Conservation (phyloP, 92 coral and sea anemone genomes). For the Anthopleura xanthogrammica region DNA sequence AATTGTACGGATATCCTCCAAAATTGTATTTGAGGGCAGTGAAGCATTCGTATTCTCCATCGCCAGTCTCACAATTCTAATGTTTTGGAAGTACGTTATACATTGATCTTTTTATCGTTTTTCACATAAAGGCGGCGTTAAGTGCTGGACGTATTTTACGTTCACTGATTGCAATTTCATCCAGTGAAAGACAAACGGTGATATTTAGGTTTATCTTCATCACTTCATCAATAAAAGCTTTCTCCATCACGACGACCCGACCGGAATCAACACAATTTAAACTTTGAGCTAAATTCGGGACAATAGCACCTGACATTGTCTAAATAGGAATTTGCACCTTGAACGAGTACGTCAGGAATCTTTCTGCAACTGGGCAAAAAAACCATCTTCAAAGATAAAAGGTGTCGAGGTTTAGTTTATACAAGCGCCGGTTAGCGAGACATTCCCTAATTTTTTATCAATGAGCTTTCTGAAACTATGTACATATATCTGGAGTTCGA, state of each 20-base stretch:
- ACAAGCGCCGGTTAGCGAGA: background rate
- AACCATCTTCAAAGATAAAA: background rate
- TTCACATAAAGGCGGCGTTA: background rate
- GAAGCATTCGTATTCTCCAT: no score
- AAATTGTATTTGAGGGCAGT: no score
- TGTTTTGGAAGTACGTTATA: background rate
- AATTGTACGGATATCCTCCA: no score
- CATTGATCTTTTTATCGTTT: background rate
- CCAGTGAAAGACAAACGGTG: background rate
- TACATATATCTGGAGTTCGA: background rate
- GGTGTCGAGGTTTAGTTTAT: background rate
- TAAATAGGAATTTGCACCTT: background rate
- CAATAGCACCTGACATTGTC: background rate
- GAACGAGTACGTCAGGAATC: background rate
- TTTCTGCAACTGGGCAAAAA: background rate
- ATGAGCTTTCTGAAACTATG: background rate
- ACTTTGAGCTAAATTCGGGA: background rate
- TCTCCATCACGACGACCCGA: background rate
- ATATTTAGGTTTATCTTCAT: background rate
- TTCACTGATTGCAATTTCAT: background rate
- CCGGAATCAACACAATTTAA: background rate
- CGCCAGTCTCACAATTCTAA: no score
- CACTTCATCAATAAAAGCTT: background rate
- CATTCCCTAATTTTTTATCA: background rate
- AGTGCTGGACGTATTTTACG: background rate